phyloP scores from a whole-genome alignment of 1,140 invertebrate species.

The Drosophila santomea region DNA sequence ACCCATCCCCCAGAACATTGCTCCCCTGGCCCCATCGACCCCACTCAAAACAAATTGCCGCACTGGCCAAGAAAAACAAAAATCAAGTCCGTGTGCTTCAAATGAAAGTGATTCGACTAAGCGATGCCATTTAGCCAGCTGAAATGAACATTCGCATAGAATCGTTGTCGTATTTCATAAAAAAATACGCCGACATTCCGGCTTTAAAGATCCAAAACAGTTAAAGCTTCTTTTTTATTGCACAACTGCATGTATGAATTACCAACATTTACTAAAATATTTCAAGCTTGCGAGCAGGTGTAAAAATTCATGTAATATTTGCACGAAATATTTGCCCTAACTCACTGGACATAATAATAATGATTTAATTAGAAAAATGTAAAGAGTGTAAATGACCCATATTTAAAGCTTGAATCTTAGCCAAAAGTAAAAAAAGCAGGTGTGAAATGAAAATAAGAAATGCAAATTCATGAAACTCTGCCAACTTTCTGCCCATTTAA shows the following conservation, averaged over 20 bases:
- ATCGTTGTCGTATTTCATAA: too few species aligned
- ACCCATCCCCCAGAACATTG: slow-evolving; percentile 13
- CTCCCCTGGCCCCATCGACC: slow-evolving; percentile 50
- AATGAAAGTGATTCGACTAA: slow-evolving; percentile 51
- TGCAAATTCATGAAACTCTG: not conserved
- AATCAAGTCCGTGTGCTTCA: slow-evolving; percentile 30
- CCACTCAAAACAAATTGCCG: slow-evolving; percentile 82
- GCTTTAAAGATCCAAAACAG: not conserved
- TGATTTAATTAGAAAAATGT: too few species aligned
- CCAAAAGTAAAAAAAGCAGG: not conserved
- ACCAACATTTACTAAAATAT: not conserved
- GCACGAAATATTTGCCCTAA: not conserved
- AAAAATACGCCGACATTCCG: too few species aligned
- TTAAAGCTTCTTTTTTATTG: not conserved
- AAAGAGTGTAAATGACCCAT: too few species aligned
- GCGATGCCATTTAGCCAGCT: slow-evolving; percentile 36
- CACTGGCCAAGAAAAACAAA: slow-evolving; percentile 52
- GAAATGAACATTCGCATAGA: slow-evolving; percentile 10
- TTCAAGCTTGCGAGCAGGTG: not conserved
- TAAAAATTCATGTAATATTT: not conserved
- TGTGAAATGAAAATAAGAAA: slow-evolving; percentile 2
- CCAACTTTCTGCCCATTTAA: slow-evolving; percentile 31
- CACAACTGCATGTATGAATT: not conserved
- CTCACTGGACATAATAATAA: not conserved
- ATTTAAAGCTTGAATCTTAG: not conserved